phyloP scores from a whole-genome alignment of 2,797 vertebrate species.

The Forpus xanthops region DNA sequence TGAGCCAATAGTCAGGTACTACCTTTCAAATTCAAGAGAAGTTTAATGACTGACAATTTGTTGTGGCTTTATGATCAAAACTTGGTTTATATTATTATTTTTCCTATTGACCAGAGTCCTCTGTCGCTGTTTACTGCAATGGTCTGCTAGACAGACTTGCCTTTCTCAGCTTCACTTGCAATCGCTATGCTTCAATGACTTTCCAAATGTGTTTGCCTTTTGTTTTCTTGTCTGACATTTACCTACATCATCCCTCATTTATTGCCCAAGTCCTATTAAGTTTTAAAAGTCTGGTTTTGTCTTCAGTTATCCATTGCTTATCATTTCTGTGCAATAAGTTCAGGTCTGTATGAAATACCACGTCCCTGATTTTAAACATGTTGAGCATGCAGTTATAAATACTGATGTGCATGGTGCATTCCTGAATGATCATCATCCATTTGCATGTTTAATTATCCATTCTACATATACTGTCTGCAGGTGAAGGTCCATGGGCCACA shows the following conservation, averaged over 20 bases:
- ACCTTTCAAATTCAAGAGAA: not conserved
- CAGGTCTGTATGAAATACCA: not conserved
- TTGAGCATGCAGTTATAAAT: not conserved
- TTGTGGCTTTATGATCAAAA: not conserved
- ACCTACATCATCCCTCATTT: not conserved
- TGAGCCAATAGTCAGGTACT: not conserved
- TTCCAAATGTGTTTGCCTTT: conserved; percentile 6
- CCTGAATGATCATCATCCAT: not conserved
- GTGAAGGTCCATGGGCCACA: not conserved
- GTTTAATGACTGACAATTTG: not conserved
- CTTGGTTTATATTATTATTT: not conserved
- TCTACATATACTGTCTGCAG: not conserved
- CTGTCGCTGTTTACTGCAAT: not conserved
- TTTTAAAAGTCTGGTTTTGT: conserved; percentile 26
- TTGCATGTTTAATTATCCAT: conserved; percentile 9
- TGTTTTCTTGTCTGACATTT: conserved; percentile 32
- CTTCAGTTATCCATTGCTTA: conserved; percentile 13
- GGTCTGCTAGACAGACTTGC: not conserved
- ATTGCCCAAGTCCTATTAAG: not conserved
- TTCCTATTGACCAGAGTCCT: not conserved
- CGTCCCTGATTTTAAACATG: not conserved
- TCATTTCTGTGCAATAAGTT: conserved; percentile 7
- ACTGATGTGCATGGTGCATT: not conserved
- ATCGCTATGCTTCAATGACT: not conserved
- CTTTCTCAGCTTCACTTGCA: not conserved